Evolutionary conservation across 2,888 invertebrate species (phyloP).

Genomic region (Diarsia brunnea): DNA sequence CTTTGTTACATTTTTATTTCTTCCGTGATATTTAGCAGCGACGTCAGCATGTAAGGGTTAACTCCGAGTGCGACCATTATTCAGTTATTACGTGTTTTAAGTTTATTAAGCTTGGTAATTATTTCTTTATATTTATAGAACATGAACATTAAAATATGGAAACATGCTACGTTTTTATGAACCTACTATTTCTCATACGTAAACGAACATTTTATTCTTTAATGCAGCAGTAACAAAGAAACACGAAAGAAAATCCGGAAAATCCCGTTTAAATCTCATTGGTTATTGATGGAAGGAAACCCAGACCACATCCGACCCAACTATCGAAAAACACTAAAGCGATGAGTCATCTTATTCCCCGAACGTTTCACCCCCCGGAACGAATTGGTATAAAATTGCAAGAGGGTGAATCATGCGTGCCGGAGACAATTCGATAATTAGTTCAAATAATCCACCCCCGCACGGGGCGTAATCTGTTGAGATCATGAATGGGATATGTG

Average conservation of each 20-base stretch:
- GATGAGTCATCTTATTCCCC: constrained; percentile 69
- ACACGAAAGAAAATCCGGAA: constrained; percentile 14
- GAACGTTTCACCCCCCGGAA: constrained; percentile 40
- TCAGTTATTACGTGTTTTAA: constrained; percentile 28
- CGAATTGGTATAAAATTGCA: constrained; percentile 72
- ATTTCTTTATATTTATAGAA: constrained; percentile 29
- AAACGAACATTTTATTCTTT: background rate
- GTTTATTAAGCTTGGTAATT: constrained; percentile 32
- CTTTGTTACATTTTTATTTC: constrained; percentile 40
- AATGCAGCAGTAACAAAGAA: constrained; percentile 3
- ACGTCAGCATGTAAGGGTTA: constrained; percentile 41
- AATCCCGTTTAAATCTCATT: constrained; percentile 51
- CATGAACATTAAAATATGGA: constrained; percentile 1
- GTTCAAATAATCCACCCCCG: constrained; percentile 72
- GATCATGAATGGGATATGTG: constrained; percentile 68
- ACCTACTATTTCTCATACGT: background rate
- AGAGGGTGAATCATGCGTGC: constrained; percentile 72
- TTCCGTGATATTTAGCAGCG: constrained; percentile 27
- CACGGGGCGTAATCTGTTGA: constrained; percentile 56
- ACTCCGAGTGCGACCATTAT: constrained; percentile 32
- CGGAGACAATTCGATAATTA: constrained; percentile 77
- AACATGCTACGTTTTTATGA: constrained; percentile 1
- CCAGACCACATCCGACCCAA: constrained; percentile 47
- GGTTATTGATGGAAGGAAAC: constrained; percentile 45
- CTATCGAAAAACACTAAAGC: constrained; percentile 63